phyloP scores from a whole-genome alignment of 2,888 invertebrate species.

The Spodoptera picta region DNA sequence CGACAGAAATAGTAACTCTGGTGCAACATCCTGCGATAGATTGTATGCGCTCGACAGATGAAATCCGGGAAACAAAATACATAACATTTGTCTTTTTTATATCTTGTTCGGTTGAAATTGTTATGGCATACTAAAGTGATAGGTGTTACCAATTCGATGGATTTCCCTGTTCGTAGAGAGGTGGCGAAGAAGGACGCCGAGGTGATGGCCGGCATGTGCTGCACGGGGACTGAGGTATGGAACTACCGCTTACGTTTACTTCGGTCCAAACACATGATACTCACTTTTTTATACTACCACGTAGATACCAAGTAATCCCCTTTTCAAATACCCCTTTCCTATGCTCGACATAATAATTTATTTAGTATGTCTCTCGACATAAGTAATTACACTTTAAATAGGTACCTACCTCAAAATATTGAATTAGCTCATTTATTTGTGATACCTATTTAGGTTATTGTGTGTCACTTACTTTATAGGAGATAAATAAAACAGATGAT shows the following conservation, averaged over 20 bases:
- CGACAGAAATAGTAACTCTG: not conserved
- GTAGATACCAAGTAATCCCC: too few species aligned
- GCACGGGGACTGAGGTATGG: conserved; percentile 70
- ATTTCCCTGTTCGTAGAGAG: conserved; percentile 64
- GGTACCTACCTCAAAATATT: too few species aligned
- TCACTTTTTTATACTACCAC: not conserved
- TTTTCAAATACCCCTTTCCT: too few species aligned
- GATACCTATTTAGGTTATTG: too few species aligned
- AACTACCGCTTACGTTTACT: conserved; percentile 9
- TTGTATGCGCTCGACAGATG: conserved; percentile 20
- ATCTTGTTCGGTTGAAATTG: too few species aligned
- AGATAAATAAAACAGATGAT: too few species aligned
- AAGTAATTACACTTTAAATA: too few species aligned
- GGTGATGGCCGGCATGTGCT: conserved; percentile 74
- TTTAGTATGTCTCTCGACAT: too few species aligned
- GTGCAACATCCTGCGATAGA: conserved; percentile 27
- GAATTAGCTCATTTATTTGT: too few species aligned
- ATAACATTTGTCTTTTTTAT: too few species aligned
- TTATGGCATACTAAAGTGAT: conserved; percentile 2
- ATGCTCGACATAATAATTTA: too few species aligned
- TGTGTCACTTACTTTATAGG: too few species aligned
- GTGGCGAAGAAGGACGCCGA: conserved; percentile 74
- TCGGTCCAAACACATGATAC: conserved; percentile 74
- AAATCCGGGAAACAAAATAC: conserved; percentile 39
- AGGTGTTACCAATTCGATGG: conserved; percentile 26